Evolutionary conservation across 2,888 invertebrate species (phyloP), one percentile per base, ranked within the genome.

Genomic region (Encarsia formosa): DNA sequence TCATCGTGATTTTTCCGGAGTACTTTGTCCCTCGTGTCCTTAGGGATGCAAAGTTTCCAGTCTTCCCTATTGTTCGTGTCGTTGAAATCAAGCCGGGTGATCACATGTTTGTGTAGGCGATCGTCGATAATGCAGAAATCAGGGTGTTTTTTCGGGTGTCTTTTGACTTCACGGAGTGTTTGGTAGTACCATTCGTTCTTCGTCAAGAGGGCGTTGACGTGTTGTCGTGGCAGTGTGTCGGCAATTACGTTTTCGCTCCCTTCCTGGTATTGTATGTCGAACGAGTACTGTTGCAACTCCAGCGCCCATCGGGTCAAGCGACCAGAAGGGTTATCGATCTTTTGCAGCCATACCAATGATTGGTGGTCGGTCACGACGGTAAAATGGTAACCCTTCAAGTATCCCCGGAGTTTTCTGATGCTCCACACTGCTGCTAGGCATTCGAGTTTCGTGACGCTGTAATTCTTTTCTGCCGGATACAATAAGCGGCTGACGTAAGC

Each of bases 401-500:
- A 26, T 3, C 3, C 1, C 15, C 15, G 11, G 13, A 40, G 26
- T 40, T 40, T 40, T 15, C 16, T 13, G 2, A 40, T 9, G 2
- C 16, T 18, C 9, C 40, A n/a, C 11, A 26, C 16, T 9, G 13
- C 23, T n/a, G 23, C 40, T 4, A 26, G 26, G 18, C 40, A 18
- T 26, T 26, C 40, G 4, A 23, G 3, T 23, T 57, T 56, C 4
- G 49, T 56, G 1, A 37, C 38, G 1, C 41, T 32, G 11, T 53
- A 52, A 18, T 52, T 52, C 9, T 29, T 23, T 26, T 55, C 57
- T 0, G 52, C 48, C 1, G 16, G 18, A 2, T 26, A 37, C 0
- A 59, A 26, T 0, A 46, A 45, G 4, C 49, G 39, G 15, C 57
- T 59, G 19, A 54, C 56, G 23, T 52, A 58, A 2, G 51, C 44